A percentile compares a stretch with the other conserved stretches of the same genome.
phyloP scores from a whole-genome alignment of 2,888 invertebrate species.

The Macaria notata region DNA sequence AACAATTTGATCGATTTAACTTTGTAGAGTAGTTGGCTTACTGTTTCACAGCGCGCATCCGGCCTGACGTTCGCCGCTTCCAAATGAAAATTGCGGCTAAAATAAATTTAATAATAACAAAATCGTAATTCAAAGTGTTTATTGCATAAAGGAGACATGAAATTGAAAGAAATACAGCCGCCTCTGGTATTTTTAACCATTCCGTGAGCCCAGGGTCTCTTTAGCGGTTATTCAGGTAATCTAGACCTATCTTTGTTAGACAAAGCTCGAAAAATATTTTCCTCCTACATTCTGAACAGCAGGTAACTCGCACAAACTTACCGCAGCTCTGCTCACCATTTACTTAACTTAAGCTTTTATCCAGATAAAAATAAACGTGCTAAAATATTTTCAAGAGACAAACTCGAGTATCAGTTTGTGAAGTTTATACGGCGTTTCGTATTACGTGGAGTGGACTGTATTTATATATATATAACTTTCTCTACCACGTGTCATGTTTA shows the following conservation, averaged over 20 bases:
- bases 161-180: constrained; percentile 24
- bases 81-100: constrained; percentile 29
- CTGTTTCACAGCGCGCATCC: constrained; percentile 32
- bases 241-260: constrained; percentile 14
- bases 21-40: constrained; percentile 1
- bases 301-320: constrained; percentile 1
- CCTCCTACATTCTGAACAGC: constrained; percentile 10
- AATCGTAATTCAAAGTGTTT: constrained; percentile 23
- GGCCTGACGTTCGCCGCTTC: constrained; percentile 18
- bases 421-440: too few relatives aligned
- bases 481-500: too few relatives aligned
- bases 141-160: constrained; percentile 17
- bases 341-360: constrained; percentile 1
- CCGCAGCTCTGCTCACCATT: background rate
- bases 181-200: constrained; percentile 14
- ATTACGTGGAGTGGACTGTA: too few relatives aligned
- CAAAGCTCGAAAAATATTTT: constrained; percentile 20
- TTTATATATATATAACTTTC: too few relatives aligned
- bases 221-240: constrained; percentile 16
- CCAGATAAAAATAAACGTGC: too few relatives aligned
- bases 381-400: constrained; percentile 1
- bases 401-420: too few relatives aligned
- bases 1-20: too few relatives aligned
- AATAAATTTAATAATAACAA: constrained; percentile 25
- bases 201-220: constrained; percentile 9